Conservation (phyloP, 2,888 invertebrate genomes). For the Drosophila mimetica region DNA sequence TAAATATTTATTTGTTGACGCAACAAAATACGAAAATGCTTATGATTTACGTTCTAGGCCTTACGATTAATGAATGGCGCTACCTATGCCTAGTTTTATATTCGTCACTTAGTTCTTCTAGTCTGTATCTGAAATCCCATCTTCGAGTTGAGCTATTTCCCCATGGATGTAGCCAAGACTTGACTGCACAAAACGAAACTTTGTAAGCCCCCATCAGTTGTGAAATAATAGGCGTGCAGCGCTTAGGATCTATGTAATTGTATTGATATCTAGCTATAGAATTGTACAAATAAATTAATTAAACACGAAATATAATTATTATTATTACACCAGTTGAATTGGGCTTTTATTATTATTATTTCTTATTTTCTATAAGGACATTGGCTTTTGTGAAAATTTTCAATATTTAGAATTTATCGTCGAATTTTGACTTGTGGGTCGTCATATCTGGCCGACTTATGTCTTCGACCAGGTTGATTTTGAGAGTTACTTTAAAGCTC, state of each 20-base stretch:
- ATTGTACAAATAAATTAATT: constrained; percentile 77
- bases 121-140: constrained; percentile 68
- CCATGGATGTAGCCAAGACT: constrained; percentile 30
- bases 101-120: constrained; percentile 78
- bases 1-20: constrained; percentile 53
- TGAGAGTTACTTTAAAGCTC: background rate
- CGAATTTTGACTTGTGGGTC: no score
- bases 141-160: constrained; percentile 54
- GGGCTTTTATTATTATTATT: background rate
- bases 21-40: constrained; percentile 36
- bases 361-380: no score
- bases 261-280: constrained; percentile 61
- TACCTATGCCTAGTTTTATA: constrained; percentile 74
- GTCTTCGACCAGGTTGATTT: background rate
- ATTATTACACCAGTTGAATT: constrained; percentile 56
- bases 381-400: background rate
- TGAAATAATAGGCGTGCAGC: constrained; percentile 40
- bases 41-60: constrained; percentile 52
- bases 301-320: constrained; percentile 60
- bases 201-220: constrained; percentile 38
- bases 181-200: constrained; percentile 48
- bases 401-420: no score
- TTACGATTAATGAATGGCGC: constrained; percentile 62
- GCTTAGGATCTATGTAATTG: constrained; percentile 55
- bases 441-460: background rate